These are phyloP conservation scores for Lycophotia porphyrea DNA, from an alignment of 2,888 invertebrate species.

Conservation along the genomic window DNA sequence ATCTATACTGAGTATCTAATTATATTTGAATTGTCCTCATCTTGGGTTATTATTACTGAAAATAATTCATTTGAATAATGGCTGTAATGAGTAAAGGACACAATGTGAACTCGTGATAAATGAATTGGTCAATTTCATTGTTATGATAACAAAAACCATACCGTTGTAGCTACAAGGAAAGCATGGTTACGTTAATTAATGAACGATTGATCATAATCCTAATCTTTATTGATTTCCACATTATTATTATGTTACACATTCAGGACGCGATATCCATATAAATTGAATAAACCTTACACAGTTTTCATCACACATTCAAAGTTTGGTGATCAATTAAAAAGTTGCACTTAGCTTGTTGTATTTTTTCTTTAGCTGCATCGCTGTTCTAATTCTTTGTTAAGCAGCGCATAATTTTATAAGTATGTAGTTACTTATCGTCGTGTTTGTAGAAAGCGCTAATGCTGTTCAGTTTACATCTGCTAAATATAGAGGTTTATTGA, in stretches of 20 bases:
- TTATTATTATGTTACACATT: not conserved
- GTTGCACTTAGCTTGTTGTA: constrained; percentile 15
- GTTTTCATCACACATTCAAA: constrained; percentile 13
- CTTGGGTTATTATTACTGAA: constrained; percentile 32
- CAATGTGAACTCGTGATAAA: constrained; percentile 2
- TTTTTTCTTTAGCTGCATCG: constrained; percentile 35
- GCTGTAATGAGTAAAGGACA: constrained; percentile 18
- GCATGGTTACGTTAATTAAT: constrained; percentile 13
- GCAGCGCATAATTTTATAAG: constrained; percentile 51
- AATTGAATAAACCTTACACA: not conserved
- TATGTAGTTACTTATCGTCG: constrained; percentile 61
- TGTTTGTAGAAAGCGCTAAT: constrained; percentile 67
- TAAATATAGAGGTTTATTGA: constrained; percentile 79
- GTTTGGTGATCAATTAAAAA: constrained; percentile 40
- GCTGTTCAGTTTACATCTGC: constrained; percentile 70
- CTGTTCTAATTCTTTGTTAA: constrained; percentile 47
- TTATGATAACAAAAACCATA: not conserved
- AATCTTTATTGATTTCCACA: not conserved
- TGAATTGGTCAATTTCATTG: constrained; percentile 21
- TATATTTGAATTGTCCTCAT: constrained; percentile 41
- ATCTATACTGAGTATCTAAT: constrained; percentile 50
- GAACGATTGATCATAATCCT: not conserved
- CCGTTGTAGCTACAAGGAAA: constrained; percentile 8
- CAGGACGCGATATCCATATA: not conserved
- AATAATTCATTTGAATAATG: constrained; percentile 30